Evolutionary conservation across 2,888 invertebrate genomes (phyloP), one percentile per base, ranked within the genome.

Genomic region (Hypercompe scribonia): DNA sequence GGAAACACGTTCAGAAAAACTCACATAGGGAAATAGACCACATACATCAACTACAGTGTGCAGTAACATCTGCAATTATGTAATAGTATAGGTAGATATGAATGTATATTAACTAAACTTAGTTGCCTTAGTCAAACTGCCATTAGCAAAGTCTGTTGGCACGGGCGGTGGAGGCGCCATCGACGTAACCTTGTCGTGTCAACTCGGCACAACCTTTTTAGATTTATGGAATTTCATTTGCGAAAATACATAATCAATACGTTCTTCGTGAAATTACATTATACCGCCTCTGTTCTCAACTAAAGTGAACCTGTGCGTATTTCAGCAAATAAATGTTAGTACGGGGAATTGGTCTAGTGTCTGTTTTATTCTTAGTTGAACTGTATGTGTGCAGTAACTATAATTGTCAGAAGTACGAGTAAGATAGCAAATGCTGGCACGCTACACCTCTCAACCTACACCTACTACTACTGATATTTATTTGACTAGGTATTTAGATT

Each of bases 121-220:
- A 73, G 67, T 69, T 69, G 73, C 73, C 80, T 75, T 76, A 79
- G 71, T 71, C 68, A 33, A 79, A 78, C 73, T 65, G 70, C 77
- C 76, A 79, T 84, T 82, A 81, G 77, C 50, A 73, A 77, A 39
- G 75, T 58, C 74, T 73, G 77, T 73, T 76, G 70, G 70, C 70
- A 76, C 76, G 71, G 31, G 28, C 13, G 28, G 21, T 31, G 24
- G 31, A 66, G 66, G 74, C 76, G 84, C 80, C 81, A 80, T 78
- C 82, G 78, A 65, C 71, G 68, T 84, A 83, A 83, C 88, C 88
- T 89, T 88, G 87, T 70, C 79, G 76, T 83, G 84, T 87, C 87
- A 84, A 76, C 78, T 77, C 75, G 71, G 78, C 78, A 76, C 76
- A 81, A 78, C 80, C 67, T 75, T 77, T 73, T 74, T 72, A 77